A percentile compares a stretch with the other conserved stretches of the same genome.
phyloP scores from a whole-genome alignment of 2,113 vertebrate species.

The Podarcis cretensis region DNA sequence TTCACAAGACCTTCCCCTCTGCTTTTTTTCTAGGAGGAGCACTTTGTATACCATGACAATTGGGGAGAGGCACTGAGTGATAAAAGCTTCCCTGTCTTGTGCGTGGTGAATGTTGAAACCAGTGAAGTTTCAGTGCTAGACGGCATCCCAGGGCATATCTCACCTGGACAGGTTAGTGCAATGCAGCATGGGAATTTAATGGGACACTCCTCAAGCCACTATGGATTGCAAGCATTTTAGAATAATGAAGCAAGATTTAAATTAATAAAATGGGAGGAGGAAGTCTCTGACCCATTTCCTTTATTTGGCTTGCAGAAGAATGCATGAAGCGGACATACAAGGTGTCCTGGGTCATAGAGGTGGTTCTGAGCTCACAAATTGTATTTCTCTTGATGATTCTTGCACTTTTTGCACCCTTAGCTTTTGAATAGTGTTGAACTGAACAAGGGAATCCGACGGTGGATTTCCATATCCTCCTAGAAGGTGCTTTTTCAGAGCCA shows the following conservation, averaged over 20 bases:
- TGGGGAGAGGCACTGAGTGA: slow-evolving; percentile 87
- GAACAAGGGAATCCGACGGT: neutral
- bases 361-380: neutral
- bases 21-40: slow-evolving; percentile 81
- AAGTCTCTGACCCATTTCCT: neutral
- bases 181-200: neutral
- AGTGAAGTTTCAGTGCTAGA: slow-evolving; percentile 87
- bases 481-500: neutral
- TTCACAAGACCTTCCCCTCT: neutral
- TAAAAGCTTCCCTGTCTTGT: slow-evolving; percentile 86
- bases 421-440: neutral
- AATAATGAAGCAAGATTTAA: neutral
- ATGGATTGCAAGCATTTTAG: neutral
- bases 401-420: neutral
- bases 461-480: neutral
- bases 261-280: neutral
- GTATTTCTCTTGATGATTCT: neutral
- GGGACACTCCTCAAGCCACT: neutral
- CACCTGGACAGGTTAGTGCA: slow-evolving; percentile 86
- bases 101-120: slow-evolving; percentile 88
- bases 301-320: neutral
- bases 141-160: slow-evolving; percentile 85
- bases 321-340: neutral
- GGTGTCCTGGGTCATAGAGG: neutral
- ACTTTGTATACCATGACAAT: slow-evolving; percentile 89